Evolutionary conservation across 2,113 vertebrate genomes (phyloP).

Genomic region (Gnathonemus longibarbis): DNA sequence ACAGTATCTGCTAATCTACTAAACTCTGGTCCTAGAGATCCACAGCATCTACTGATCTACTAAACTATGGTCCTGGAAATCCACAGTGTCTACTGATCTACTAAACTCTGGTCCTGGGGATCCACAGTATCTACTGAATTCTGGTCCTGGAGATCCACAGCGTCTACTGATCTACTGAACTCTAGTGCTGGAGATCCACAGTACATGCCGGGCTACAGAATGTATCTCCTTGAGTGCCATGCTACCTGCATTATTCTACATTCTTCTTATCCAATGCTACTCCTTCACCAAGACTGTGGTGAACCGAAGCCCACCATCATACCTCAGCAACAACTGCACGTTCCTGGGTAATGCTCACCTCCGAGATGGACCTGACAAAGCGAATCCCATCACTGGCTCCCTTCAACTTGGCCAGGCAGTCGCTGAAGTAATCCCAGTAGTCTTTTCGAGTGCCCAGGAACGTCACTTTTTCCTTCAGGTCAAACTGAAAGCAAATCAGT

Average conservation of each 20-base stretch:
- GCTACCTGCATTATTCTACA: not conserved
- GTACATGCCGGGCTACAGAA: not conserved
- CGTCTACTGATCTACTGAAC: too few species aligned
- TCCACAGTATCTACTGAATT: not conserved
- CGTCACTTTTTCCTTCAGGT: slow-evolving; percentile 86
- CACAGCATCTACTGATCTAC: not conserved
- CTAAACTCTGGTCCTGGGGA: not conserved
- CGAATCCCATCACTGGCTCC: slow-evolving; percentile 92
- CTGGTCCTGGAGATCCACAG: not conserved
- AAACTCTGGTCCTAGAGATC: not conserved
- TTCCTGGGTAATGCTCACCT: slow-evolving; percentile 59
- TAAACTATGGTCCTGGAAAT: not conserved
- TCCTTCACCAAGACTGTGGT: not conserved
- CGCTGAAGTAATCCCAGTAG: slow-evolving; percentile 95
- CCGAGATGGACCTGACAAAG: slow-evolving; percentile 87
- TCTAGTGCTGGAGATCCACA: not conserved
- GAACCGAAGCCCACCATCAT: not conserved
- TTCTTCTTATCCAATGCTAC: not conserved
- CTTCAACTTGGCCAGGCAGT: slow-evolving; percentile 87
- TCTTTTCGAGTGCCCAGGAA: slow-evolving; percentile 86
- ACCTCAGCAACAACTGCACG: not conserved
- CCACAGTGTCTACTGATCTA: not conserved
- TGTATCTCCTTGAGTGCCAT: not conserved
- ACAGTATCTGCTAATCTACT: not conserved
- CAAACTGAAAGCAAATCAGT: slow-evolving; percentile 64